These are phyloP conservation scores for Rhinoderma darwinii DNA, from an alignment of 2,113 vertebrate genomes.

Conservation along the genomic window DNA sequence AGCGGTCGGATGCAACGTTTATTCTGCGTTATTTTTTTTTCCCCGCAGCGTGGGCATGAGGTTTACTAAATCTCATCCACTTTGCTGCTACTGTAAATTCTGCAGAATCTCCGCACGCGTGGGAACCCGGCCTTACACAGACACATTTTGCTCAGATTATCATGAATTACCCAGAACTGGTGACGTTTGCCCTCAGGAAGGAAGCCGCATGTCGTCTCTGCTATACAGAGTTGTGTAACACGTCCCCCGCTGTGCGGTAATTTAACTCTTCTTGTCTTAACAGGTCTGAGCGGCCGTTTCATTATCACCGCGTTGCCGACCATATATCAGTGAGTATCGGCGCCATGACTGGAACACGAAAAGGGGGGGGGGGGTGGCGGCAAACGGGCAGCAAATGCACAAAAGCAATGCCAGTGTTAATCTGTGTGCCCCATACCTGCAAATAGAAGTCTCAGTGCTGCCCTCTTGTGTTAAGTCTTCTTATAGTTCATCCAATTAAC, in stretches of 20 bases:
- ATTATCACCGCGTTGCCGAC: conserved; percentile 96
- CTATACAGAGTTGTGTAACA: neutral
- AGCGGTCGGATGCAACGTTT: no score
- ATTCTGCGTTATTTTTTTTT: no score
- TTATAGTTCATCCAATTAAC: no score
- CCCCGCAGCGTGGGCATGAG: no score
- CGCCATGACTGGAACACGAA: neutral
- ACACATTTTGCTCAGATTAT: neutral
- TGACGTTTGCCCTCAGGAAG: neutral
- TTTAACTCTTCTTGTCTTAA: conserved; percentile 55
- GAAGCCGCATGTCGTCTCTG: neutral
- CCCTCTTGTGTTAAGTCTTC: no score
- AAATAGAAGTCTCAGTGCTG: no score
- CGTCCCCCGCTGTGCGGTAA: neutral
- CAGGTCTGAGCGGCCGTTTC: conserved; percentile 93
- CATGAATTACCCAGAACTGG: neutral
- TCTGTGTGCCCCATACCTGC: no score
- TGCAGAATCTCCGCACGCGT: no score
- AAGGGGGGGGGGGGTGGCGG: no score
- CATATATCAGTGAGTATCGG: conserved; percentile 92
- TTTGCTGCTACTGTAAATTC: no score
- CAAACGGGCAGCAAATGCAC: neutral
- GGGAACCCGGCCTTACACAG: no score
- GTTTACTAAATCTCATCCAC: no score
- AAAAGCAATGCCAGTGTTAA: neutral